A percentile compares a stretch with the other conserved stretches of the same genome.
These are phyloP conservation scores for Nilaparvata lugens DNA, from an alignment of 1,140 invertebrate species.

Conservation along the genomic window DNA sequence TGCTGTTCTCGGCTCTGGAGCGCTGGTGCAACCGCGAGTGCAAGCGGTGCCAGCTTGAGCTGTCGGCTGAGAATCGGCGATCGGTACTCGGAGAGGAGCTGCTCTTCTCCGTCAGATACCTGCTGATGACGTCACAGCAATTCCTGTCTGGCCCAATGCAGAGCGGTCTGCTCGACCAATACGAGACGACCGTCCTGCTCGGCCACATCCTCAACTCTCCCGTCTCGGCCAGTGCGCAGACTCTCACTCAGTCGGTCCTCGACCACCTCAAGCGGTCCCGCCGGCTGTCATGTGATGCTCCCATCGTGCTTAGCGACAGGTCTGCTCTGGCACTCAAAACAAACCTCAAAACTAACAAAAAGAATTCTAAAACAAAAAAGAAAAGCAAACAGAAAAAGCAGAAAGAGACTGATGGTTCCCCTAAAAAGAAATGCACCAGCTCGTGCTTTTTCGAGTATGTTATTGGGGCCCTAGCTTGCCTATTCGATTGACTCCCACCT, in stretches of 20 bases:
- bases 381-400: slow-evolving; percentile 12
- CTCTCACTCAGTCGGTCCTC: slow-evolving; percentile 12
- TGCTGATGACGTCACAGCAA: slow-evolving; percentile 50
- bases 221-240: slow-evolving; percentile 10
- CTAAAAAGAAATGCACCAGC: slow-evolving; percentile 36
- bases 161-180: slow-evolving; percentile 33
- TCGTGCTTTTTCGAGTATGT: slow-evolving; percentile 36
- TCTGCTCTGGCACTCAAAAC: not conserved
- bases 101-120: slow-evolving; percentile 52
- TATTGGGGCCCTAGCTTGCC: slow-evolving; percentile 35
- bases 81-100: slow-evolving; percentile 49
- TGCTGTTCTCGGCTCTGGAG: slow-evolving; percentile 47
- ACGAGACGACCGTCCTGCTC: slow-evolving; percentile 32
- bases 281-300: not conserved
- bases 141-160: slow-evolving; percentile 41
- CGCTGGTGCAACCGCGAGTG: slow-evolving; percentile 59
- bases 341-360: not conserved
- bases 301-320: slow-evolving; percentile 2
- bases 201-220: slow-evolving; percentile 16
- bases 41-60: slow-evolving; percentile 48
- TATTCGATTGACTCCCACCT: slow-evolving; percentile 35
- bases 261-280: slow-evolving; percentile 7
- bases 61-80: slow-evolving; percentile 48
- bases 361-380: slow-evolving; percentile 3
- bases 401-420: slow-evolving; percentile 34